phyloP scores from a whole-genome alignment of 2,888 invertebrate species.

The Melanophora roralis region DNA sequence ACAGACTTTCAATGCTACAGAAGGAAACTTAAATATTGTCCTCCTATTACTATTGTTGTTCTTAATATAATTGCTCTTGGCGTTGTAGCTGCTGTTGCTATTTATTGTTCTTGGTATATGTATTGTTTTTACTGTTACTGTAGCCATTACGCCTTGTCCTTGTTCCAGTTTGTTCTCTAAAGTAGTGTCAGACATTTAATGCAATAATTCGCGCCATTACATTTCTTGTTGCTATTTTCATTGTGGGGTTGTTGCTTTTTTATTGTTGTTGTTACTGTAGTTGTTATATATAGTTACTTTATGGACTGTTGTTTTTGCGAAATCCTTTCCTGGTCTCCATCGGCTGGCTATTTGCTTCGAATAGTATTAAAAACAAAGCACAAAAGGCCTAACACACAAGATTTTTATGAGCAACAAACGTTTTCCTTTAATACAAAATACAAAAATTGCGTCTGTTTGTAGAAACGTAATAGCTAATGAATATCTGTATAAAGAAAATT shows the following conservation, averaged over 20 bases:
- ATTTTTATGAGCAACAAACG: constrained; percentile 49
- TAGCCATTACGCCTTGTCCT: constrained; percentile 42
- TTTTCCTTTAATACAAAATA: background rate
- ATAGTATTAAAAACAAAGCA: background rate
- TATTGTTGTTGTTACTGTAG: constrained; percentile 33
- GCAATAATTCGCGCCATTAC: constrained; percentile 62
- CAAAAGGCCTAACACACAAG: constrained; percentile 39
- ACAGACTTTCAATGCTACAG: too few relatives aligned
- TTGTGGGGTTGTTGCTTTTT: constrained; percentile 31
- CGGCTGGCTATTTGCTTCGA: constrained; percentile 30
- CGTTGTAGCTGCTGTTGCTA: constrained; percentile 12
- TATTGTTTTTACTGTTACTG: background rate
- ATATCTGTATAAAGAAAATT: background rate
- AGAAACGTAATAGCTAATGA: background rate
- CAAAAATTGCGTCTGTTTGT: background rate
- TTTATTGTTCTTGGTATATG: background rate
- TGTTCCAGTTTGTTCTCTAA: constrained; percentile 42
- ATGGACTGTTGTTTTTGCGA: constrained; percentile 22
- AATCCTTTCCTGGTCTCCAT: constrained; percentile 30
- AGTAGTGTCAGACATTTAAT: constrained; percentile 60
- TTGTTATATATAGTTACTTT: constrained; percentile 16
- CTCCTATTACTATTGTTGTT: too few relatives aligned
- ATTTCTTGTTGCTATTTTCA: constrained; percentile 46
- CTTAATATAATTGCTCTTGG: background rate
- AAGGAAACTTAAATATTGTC: too few relatives aligned